Evolutionary conservation across 2,113 vertebrate species (phyloP), one percentile per base, ranked within the genome.

Genomic region (Oryzias javanicus): DNA sequence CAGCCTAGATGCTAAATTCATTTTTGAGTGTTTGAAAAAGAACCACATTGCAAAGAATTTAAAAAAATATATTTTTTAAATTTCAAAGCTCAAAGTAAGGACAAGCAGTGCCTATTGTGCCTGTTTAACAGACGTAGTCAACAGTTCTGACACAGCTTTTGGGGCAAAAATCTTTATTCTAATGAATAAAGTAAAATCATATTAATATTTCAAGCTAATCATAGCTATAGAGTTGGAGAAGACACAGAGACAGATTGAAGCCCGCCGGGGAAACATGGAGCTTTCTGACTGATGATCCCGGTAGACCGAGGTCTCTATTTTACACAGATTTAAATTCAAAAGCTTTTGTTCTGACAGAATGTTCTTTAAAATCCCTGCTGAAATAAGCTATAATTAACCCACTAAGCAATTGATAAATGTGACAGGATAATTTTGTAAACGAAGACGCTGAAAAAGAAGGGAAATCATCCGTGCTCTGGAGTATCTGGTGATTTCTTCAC

Each of bases 151-250:
- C 72, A 49, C 49, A 66, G 68, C 22, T 24, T 64, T 69, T 72
- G 72, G 75, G 72, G 72, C 70, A 42, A 70, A 35, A 81, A 85
- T 89, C 63, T 73, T 50, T 60, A 78, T 18, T 19, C 61, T 86
- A 80, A 89, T 89, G 88, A 89, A 88, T 90, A 86, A 91, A 88
- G 73, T 86, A 89, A 88, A 86, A 85, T 76, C 67, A 46, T 81
- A 83, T 90, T 77, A 89, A 90, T 90, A 88, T 89, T 90, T 89
- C 54, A 89, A 77, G 67, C 72, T 81, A 84, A 88, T 89, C 86
- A 84, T 70, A 78, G 79, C 60, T 55, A 78, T 57, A 72, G 83
- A 83, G 76, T 81, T 85, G 82, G 86, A 88, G 72, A 85, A 87
- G 74, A 83, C 78, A 81, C 86, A 90, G 67, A 88, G 82, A 86